phyloP scores from a whole-genome alignment of 2,113 vertebrate genomes.

The Drymodes brunneopygia region DNA sequence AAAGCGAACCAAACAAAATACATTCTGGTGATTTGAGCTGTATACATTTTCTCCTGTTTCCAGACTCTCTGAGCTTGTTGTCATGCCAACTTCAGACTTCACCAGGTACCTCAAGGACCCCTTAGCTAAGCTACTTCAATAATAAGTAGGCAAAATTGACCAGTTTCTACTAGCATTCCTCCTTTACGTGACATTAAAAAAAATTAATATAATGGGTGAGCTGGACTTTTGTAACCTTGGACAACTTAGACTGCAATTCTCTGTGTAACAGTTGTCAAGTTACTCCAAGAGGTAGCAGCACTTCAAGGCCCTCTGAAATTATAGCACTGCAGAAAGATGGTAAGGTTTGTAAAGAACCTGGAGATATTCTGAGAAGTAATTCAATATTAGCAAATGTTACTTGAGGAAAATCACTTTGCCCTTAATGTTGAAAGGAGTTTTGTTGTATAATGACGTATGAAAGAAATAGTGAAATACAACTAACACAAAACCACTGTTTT shows the following conservation, averaged over 20 bases:
- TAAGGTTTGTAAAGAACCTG: neutral
- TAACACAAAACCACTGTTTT: neutral
- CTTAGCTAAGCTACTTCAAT: constrained; percentile 34
- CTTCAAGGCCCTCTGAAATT: constrained; percentile 16
- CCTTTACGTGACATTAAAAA: neutral
- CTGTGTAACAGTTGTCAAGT: neutral
- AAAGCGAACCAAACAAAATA: neutral
- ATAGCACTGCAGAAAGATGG: neutral
- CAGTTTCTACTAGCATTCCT: constrained; percentile 1
- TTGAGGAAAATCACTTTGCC: neutral
- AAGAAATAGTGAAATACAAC: neutral
- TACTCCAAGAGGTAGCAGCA: constrained; percentile 10
- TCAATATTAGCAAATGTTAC: neutral
- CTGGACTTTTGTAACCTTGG: constrained; percentile 32
- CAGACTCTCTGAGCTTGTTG: constrained; percentile 17
- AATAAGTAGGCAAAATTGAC: constrained; percentile 46
- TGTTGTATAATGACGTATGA: neutral
- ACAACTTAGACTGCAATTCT: neutral
- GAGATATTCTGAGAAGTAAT: neutral
- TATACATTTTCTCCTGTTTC: constrained; percentile 20
- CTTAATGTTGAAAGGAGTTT: neutral
- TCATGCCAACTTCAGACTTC: constrained; percentile 56
- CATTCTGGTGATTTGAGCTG: neutral
- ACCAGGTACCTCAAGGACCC: constrained; percentile 42
- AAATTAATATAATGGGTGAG: neutral